These are phyloP conservation scores for Sminthurides aquaticus DNA, from an alignment of 2,888 invertebrate species.

Conservation along the genomic window DNA sequence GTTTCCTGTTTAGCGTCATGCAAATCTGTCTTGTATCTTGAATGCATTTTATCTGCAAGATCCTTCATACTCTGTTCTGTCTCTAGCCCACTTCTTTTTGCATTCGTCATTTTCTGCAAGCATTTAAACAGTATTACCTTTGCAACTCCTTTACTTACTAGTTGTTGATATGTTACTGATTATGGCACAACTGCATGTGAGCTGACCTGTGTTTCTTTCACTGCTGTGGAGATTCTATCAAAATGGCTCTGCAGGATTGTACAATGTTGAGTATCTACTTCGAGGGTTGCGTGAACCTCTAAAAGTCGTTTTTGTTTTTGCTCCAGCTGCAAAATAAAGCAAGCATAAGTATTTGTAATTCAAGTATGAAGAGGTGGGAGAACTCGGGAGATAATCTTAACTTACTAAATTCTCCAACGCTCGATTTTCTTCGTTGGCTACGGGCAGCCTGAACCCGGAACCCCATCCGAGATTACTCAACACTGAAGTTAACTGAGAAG, in stretches of 20 bases:
- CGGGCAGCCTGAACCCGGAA: slow-evolving; percentile 68
- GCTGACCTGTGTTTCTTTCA: slow-evolving; percentile 16
- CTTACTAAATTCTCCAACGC: slow-evolving; percentile 53
- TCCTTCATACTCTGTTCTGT: slow-evolving; percentile 28
- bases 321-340: slow-evolving; percentile 48
- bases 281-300: slow-evolving; percentile 22
- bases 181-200: neutral
- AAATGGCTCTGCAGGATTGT: slow-evolving; percentile 21
- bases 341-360: slow-evolving; percentile 1
- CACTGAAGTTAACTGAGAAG: slow-evolving; percentile 56
- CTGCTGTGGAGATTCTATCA: slow-evolving; percentile 14
- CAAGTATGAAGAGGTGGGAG: neutral
- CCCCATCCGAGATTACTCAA: slow-evolving; percentile 65
- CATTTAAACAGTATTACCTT: neutral
- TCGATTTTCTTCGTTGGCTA: slow-evolving; percentile 67
- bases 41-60: slow-evolving; percentile 22
- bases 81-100: slow-evolving; percentile 28
- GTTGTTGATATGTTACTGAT: neutral
- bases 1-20: neutral
- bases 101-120: slow-evolving; percentile 29
- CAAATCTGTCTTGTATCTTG: slow-evolving; percentile 14
- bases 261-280: slow-evolving; percentile 21
- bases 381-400: neutral
- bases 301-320: slow-evolving; percentile 48
- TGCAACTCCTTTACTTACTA: neutral